Evolutionary conservation across 2,888 invertebrate genomes (phyloP), one percentile per base, ranked within the genome.

Genomic region (Girardia tigrina): DNA sequence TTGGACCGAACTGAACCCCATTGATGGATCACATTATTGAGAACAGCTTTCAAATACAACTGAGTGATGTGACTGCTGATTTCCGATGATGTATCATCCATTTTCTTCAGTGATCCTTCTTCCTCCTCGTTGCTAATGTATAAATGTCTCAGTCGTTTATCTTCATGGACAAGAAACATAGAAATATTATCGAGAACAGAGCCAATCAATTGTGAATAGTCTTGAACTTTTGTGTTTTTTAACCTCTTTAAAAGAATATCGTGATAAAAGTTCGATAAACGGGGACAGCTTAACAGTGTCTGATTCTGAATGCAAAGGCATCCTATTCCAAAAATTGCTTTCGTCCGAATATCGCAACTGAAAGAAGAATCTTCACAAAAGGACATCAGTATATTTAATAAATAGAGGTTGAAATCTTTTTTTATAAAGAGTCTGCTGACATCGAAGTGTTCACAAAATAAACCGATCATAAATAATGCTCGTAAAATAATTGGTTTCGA

Each of bases 41-140:
- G 87, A 78, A 95, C 90, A 85, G 92, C 90, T 82, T 92, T 92
- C 81, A 98, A 87, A 86, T 98, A 97, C 79, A 94, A 86, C 84
- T 98, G 97, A 82, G 97, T 95, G 71, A 98, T 92, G 1, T 95
- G 92, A 81, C 94, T 94, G 23, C 95, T 94, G 94, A 95, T 94
- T 56, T 95, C 97, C 27, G 95, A 94, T 42, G 94, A 92, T 20
- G 95, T 90, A 85, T 97, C 94, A 75, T 94, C 94, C 97, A 98
- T 97, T 86, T 98, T 97, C 83, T 98, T 97, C 77, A 98, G 87
- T 86, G 97, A 94, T 85, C 97, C 95, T 80, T 90, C 88, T 83
- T 94, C 92, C 20, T 92, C 91, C 81, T 90, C 87, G 82, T 90
- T 92, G 74, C 91, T 89, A 82, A 90, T 90, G 86, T 97, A 94